Percentiles rank a stretch among this genome's conserved stretches.
Conservation (phyloP, 2,113 vertebrate species). For the Calyptomena viridis region DNA sequence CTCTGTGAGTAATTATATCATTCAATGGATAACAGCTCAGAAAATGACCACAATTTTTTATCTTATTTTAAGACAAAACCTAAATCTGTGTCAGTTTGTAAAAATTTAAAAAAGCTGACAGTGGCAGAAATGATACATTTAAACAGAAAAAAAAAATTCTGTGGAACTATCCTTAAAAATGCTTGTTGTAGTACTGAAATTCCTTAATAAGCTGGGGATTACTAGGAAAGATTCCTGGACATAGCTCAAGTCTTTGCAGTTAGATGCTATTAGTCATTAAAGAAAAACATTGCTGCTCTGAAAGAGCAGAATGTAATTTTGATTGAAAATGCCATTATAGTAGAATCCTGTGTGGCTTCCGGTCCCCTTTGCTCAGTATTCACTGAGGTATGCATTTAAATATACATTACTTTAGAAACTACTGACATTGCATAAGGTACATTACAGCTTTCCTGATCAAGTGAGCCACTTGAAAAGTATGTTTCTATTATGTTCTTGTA, state of each 20-base stretch:
- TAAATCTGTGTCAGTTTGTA: not conserved
- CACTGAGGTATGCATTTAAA: not conserved
- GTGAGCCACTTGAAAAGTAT: not conserved
- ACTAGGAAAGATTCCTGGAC: not conserved
- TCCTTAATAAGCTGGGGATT: not conserved
- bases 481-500: too few species aligned
- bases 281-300: not conserved
- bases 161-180: not conserved
- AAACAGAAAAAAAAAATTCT: not conserved
- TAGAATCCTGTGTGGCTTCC: not conserved
- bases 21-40: not conserved
- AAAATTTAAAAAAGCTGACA: not conserved
- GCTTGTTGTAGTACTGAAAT: not conserved
- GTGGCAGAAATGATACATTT: not conserved
- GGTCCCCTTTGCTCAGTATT: not conserved
- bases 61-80: not conserved
- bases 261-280: not conserved
- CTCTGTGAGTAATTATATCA: not conserved
- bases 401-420: not conserved
- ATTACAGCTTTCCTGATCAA: not conserved
- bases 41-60: not conserved
- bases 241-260: not conserved
- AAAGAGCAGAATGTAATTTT: not conserved
- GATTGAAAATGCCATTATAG: not conserved
- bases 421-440: not conserved